A percentile compares a stretch with the other conserved stretches of the same genome.
phyloP scores from a whole-genome alignment of 2,888 invertebrate species.

The Agonopterix alstromeriana region DNA sequence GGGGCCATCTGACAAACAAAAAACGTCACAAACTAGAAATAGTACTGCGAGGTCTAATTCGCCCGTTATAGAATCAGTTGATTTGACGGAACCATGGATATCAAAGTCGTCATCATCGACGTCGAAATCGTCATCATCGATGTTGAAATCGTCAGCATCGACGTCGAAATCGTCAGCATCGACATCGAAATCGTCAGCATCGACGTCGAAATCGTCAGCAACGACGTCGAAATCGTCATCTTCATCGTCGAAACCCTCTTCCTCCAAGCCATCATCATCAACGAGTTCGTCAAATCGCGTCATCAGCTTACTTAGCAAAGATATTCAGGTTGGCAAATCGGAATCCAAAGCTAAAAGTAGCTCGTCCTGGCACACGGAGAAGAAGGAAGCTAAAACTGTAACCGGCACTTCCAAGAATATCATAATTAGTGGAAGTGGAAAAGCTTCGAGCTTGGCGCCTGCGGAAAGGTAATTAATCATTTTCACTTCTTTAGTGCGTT shows the following conservation, averaged over 20 bases:
- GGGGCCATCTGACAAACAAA: neutral
- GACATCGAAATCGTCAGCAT: too few species aligned
- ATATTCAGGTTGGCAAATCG: neutral
- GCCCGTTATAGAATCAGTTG: constrained; percentile 7
- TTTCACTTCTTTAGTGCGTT: too few species aligned
- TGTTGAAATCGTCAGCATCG: too few species aligned
- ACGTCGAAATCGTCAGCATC: too few species aligned
- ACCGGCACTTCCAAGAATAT: constrained; percentile 20
- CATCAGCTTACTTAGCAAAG: neutral
- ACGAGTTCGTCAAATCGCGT: neutral
- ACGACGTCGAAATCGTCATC: too few species aligned
- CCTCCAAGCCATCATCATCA: neutral
- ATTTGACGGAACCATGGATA: constrained; percentile 8
- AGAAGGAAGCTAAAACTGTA: too few species aligned
- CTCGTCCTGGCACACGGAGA: too few species aligned
- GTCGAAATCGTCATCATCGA: neutral
- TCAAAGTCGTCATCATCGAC: neutral
- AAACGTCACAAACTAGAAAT: neutral
- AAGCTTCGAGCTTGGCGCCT: constrained; percentile 3
- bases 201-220: too few species aligned
- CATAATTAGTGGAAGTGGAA: constrained; percentile 18
- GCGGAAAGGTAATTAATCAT: neutral
- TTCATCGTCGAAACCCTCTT: too few species aligned
- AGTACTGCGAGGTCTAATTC: neutral
- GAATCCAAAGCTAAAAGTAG: too few species aligned